Base-by-base conservation (phyloP, 2,888 invertebrate species). In the Scaeva pyrastri region DNA sequence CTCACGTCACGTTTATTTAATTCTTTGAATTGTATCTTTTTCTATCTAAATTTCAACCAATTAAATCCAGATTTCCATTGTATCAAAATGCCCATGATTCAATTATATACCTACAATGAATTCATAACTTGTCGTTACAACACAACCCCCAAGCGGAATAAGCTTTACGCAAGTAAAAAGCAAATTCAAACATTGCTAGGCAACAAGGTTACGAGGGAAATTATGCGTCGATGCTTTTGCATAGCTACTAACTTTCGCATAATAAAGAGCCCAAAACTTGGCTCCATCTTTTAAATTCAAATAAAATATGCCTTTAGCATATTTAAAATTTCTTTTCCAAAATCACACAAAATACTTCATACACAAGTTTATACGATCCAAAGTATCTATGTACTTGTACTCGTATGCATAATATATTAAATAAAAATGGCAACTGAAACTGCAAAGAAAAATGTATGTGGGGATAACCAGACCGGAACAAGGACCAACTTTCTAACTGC, bases 401-500 rank as follows among this genome's bases (percentile, higher is more conserved):
- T n/a, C 31, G n/a, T 39, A 50, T 41, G 41, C 41, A 62, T 74
- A 64, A 64, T 60, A 71, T 36, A 21, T 45, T 16, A 31, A 48
- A 64, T 19, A 48, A 43, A 36, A 72, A 19, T 23, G 6, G n/a
- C 16, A 72, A 52, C 31, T 12, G 5, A 31, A 31, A 43, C n/a
- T 64, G 39, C 43, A 58, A 60, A 66, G 79, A 75, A 68, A 80
- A 68, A 80, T 74, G 68, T 45, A n/a, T n/a, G n/a, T n/a, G n/a
- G n/a, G 55, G 39, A 70, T 70, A 80, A 76, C 70, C 68, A 52
- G 70, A 36, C 55, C 71, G 36, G 64, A 72, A 77, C 71, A 71
- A 82, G 64, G 77, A 82, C 71, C 48, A 82, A 82, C 64, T 77
- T 82, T 72, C 76, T 26, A 39, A 72, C 41, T 52, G 64, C 43